phyloP scores from a whole-genome alignment of 2,113 vertebrate species.

The Prolemur simus region DNA sequence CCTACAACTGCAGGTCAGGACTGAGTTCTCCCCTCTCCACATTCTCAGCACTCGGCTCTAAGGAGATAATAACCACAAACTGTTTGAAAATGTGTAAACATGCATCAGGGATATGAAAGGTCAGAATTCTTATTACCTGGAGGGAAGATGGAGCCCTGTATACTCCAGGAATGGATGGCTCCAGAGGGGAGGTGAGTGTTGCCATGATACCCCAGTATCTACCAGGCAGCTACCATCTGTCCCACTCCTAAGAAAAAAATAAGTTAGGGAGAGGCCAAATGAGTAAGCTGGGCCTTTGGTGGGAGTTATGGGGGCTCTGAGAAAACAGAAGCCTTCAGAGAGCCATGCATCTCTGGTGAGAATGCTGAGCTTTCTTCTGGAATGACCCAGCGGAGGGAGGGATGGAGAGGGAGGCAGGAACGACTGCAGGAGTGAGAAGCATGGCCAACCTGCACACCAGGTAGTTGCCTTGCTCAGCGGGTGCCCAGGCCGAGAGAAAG shows the following conservation, averaged over 20 bases:
- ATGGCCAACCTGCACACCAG: neutral
- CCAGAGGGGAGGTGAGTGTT: neutral
- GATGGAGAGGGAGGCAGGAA: neutral
- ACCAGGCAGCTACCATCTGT: neutral
- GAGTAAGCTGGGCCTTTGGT: neutral
- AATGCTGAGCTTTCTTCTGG: neutral
- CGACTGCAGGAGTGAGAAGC: neutral
- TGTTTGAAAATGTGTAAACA: neutral
- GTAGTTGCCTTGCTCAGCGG: neutral
- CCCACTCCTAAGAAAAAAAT: neutral
- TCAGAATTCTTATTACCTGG: neutral
- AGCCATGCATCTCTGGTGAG: fast-evolving
- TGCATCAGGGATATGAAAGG: neutral
- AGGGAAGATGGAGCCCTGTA: neutral
- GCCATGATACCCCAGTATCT: neutral
- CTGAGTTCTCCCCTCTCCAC: fast-evolving
- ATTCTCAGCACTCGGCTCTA: neutral
- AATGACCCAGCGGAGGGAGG: neutral
- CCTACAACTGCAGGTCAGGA: neutral
- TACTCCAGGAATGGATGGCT: neutral
- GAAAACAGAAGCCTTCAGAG: neutral
- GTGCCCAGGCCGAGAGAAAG: neutral
- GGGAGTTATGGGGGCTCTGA: neutral
- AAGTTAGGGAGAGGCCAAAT: neutral
- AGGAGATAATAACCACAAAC: neutral